Base-by-base conservation (phyloP, 1,140 invertebrate genomes). In the Ruditapes philippinarum region DNA sequence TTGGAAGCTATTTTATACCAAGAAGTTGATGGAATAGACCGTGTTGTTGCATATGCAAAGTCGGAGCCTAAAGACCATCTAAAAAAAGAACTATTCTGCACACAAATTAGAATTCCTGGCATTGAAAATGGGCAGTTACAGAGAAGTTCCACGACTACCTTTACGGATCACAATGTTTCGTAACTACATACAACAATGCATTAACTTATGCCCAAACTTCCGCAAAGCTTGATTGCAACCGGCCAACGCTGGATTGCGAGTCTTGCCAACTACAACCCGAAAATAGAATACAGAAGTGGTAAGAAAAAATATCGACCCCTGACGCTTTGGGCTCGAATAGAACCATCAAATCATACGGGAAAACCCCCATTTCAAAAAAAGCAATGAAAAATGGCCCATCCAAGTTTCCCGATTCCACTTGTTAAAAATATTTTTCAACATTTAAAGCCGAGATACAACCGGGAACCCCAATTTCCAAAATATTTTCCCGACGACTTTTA, bases 81-180 rank as follows among this genome's bases (percentile, higher is more conserved):
- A 89, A 91, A 74, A n/a, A n/a, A 76, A 83, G 74, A 89, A 89
- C 45, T 89, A 91, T 85, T 74, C 79, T 12, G 51, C 86, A 28
- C 87, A 89, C 40, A 86, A 86, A n/a, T 12, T 73, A 17, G 83
- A 86, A 28, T 86, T 86, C 49, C 51, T 88, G 19, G 85, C 85
- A 14, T 38, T 88, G n/a, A 45, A 88, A 76, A 25, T 76, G 73
- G 73, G 33, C 73, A 76, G 73, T 76, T 4, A 19, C 73, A 14
- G 73, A 76, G 40, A 40, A 76, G 25, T 76, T 76, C 25, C 73
- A 45, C 25, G 73, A 76, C 36, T 76, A 76, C 36, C n/a, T 76
- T 11, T 76, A 76, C 45, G 73, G 73, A 17, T 36, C 36, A 14
- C 36, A 42, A 45, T 76, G 33, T n/a, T 25, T 28, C n/a, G 73